A percentile compares a stretch with the other conserved stretches of the same genome.
These are phyloP conservation scores for rabbit (Oryctolagus cuniculus) DNA, from an alignment of 2,113 vertebrate species.

Conservation along the genomic window mOryCun1.1 NC_091448.1:37853501-37854000, in stretches of 20 bases:
- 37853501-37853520: constrained; percentile 85
- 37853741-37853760: constrained; percentile 72
- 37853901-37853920: not conserved
- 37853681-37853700: constrained; percentile 85
- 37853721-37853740: constrained; percentile 82
- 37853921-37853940: constrained; percentile 55
- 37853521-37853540: constrained; percentile 86
- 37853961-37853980: constrained; percentile 35
- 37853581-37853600: constrained; percentile 91
- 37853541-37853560: constrained; percentile 88
- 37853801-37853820: constrained; percentile 41
- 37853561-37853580: constrained; percentile 89
- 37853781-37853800: constrained; percentile 61
- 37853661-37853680: constrained; percentile 84
- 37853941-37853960: constrained; percentile 41
- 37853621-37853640: constrained; percentile 84
- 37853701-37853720: constrained; percentile 81
- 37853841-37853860: not conserved
- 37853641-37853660: constrained; percentile 87
- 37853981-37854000: constrained; percentile 56
- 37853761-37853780: constrained; percentile 68
- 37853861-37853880: constrained; percentile 44
- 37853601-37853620: constrained; percentile 85
- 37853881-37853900: constrained; percentile 49
- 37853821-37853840: not conserved